Percentiles rank a stretch among this genome's conserved stretches.
phyloP scores from a whole-genome alignment of 2,888 invertebrate genomes.

The Elaeidobius kamerunicus region DNA sequence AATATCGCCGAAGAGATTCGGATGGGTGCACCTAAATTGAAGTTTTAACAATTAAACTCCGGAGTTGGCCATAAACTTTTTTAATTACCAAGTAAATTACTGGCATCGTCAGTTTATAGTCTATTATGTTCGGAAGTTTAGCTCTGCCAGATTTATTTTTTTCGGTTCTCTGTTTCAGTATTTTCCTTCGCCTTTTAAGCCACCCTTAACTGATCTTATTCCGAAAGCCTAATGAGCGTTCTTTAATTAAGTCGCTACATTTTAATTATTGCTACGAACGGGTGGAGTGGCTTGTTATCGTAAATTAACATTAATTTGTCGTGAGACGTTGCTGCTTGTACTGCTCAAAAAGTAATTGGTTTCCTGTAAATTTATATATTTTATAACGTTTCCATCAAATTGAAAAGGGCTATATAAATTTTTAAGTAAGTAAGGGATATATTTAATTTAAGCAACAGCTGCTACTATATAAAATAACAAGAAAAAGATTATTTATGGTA shows the following conservation, averaged over 20 bases:
- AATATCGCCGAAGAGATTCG: conserved; percentile 2
- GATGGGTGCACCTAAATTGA: conserved; percentile 15
- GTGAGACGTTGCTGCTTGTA: conserved; percentile 1
- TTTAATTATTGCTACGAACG: conserved; percentile 8
- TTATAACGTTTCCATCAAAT: too few relatives aligned
- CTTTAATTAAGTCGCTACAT: conserved; percentile 6
- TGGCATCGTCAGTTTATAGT: conserved; percentile 25
- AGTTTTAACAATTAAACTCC: conserved; percentile 28
- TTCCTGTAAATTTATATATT: too few relatives aligned
- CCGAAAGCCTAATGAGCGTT: conserved; percentile 6
- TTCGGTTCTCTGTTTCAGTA: neutral
- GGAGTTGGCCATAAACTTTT: conserved; percentile 25
- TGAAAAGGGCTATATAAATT: neutral
- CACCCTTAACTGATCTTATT: conserved; percentile 10
- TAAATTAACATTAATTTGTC: conserved; percentile 9
- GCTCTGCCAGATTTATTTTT: conserved; percentile 22
- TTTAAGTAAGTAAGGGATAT: too few relatives aligned
- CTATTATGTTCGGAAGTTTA: conserved; percentile 24
- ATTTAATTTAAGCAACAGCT: too few relatives aligned
- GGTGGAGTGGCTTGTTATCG: conserved; percentile 7
- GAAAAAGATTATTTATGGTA: too few relatives aligned
- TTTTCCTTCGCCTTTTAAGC: conserved; percentile 4
- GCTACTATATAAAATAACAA: too few relatives aligned
- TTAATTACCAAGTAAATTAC: conserved; percentile 28
- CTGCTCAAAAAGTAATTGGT: too few relatives aligned